Conservation (phyloP, 2,888 invertebrate species). For the Carcina quercana region DNA sequence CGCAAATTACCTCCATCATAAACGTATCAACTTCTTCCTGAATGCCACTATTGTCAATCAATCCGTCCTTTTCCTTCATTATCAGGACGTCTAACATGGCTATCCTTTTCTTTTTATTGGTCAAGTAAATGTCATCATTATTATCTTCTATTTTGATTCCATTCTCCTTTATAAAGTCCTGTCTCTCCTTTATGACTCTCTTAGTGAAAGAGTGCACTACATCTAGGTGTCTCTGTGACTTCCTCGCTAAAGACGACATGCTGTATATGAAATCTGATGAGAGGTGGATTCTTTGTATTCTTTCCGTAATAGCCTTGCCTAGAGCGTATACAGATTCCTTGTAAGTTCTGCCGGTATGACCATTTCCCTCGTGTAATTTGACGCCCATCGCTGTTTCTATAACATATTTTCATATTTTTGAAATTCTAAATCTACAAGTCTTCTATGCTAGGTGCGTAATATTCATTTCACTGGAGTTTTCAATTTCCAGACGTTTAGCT, state of each 20-base stretch:
- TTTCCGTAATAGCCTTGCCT: conserved; percentile 37
- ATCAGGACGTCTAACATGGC: conserved; percentile 46
- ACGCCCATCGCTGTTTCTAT: conserved; percentile 54
- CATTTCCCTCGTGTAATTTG: conserved; percentile 60
- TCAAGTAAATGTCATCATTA: conserved; percentile 19
- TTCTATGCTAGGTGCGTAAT: too few species aligned
- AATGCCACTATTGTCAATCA: conserved; percentile 65
- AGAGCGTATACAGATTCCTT: conserved; percentile 69
- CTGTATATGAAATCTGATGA: conserved; percentile 35
- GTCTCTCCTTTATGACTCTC: conserved; percentile 43
- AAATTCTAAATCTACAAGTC: too few species aligned
- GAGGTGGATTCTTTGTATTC: conserved; percentile 62
- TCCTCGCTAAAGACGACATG: conserved; percentile 40
- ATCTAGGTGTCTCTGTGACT: conserved; percentile 47
- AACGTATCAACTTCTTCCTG: conserved; percentile 78
- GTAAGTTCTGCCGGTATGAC: conserved; percentile 59
- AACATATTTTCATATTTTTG: neutral
- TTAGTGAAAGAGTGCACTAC: conserved; percentile 50
- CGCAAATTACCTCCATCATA: conserved; percentile 76
- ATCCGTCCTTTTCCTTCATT: conserved; percentile 51
- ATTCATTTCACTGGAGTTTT: too few species aligned
- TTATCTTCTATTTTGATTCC: conserved; percentile 11
- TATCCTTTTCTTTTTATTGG: conserved; percentile 49
- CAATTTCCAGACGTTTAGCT: too few species aligned
- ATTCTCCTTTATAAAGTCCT: conserved; percentile 16